A percentile compares a stretch with the other conserved stretches of the same genome.
These are phyloP conservation scores for Patiria pectinifera DNA, from an alignment of 53 echinoderm and acorn worm genomes.

Conservation along the genomic window DNA sequence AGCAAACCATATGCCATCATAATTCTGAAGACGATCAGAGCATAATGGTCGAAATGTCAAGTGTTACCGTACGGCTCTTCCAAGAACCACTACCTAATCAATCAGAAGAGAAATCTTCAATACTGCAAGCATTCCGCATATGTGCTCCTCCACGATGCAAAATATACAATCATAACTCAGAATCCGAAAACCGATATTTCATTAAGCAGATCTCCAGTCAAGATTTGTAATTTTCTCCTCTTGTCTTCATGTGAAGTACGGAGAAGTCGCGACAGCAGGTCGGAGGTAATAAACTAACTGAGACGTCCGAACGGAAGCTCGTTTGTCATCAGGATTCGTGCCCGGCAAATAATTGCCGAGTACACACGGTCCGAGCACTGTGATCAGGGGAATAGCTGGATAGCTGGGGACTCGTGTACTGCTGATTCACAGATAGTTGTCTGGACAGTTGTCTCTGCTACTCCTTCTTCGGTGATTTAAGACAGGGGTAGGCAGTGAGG, in stretches of 20 bases:
- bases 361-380: background rate
- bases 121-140: too few relatives aligned
- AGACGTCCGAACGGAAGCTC: background rate
- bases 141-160: background rate
- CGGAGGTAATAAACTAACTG: background rate
- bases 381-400: background rate
- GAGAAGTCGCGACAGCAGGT: background rate
- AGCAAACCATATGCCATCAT: too few relatives aligned
- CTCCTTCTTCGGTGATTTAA: background rate
- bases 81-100: too few relatives aligned
- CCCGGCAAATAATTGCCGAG: background rate
- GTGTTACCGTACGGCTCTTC: too few relatives aligned
- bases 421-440: background rate
- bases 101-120: too few relatives aligned
- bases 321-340: slow-evolving; percentile 20
- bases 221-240: background rate
- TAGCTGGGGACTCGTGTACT: background rate
- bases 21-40: too few relatives aligned
- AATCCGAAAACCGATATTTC: background rate
- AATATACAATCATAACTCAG: background rate
- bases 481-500: background rate
- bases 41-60: too few relatives aligned
- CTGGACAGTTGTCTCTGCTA: background rate
- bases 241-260: background rate
- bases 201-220: slow-evolving; percentile 8